Evolutionary conservation across 2,797 vertebrate species (phyloP), one percentile per base, ranked within the genome.

Genomic region (Sciurus carolinensis): DNA sequence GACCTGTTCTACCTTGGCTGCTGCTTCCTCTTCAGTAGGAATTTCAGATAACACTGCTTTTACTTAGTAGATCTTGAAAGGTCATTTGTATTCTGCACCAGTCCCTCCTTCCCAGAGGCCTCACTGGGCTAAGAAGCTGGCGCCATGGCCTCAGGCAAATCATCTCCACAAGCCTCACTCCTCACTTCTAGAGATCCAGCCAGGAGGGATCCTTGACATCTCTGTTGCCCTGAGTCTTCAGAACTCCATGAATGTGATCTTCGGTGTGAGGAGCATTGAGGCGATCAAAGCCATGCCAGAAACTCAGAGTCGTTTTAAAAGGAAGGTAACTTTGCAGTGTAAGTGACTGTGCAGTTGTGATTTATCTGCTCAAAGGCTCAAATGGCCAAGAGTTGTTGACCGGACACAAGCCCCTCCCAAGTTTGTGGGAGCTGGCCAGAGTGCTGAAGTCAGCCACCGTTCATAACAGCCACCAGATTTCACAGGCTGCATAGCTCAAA

Each of bases 381-480:
- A 36, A 26, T 3, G 62, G 44, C 33, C 66, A 79, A 62, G 42
- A 67, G n/a, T 0, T n/a, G n/a, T n/a, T 13, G 30, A n/a, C 57
- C 1, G 0, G 72, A 66, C 26, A 39, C 33, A 72, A 69, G 54
- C 47, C n/a, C 64, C 39, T 9, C 44, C 14, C 4, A 4, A 4
- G 30, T 2, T 42, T 18, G 1, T 24, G 7, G 96, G 96, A 96
- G 94, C 97, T 98, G 93, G 57, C 98, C 97, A 75, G 94, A 67
- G 97, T 97, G 96, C 98, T 97, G 98, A 98, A 97, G 47, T 7
- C 36, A 28, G 94, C 42, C 4, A 20, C 7, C 5, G 0, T 12
- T 18, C 24, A 20, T 33, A 7, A 14, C 22, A 2, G 72, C 36
- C n/a, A 13, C 5, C 17, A 30, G 66, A 54, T 59, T 24, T 54